phyloP scores from a whole-genome alignment of 2,113 vertebrate species.

The Otus sunia region DNA sequence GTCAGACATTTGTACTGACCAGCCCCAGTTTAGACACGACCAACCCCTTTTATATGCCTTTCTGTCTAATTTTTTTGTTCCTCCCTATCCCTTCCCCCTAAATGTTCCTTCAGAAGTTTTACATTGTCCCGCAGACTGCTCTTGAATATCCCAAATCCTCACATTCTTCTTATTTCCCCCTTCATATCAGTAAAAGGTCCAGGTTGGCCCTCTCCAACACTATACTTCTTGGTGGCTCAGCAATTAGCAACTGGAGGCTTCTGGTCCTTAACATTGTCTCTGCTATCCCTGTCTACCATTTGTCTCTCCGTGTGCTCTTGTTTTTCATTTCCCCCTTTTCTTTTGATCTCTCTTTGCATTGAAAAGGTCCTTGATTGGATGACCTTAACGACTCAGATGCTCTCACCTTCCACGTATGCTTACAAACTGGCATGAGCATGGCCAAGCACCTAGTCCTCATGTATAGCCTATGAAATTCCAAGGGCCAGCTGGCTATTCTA shows the following conservation, averaged over 20 bases:
- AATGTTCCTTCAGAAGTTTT: neutral
- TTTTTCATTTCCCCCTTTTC: neutral
- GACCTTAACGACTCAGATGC: neutral
- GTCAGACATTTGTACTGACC: neutral
- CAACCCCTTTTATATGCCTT: neutral
- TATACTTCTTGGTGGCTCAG: neutral
- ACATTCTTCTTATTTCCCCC: fast-evolving
- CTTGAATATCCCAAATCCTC: neutral
- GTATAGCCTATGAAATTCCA: neutral
- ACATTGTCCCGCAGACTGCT: neutral
- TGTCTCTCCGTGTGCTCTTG: neutral
- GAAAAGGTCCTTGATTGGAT: neutral
- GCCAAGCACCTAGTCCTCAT: neutral
- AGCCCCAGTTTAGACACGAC: fast-evolving
- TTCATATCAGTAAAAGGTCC: neutral
- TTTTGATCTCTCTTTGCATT: neutral
- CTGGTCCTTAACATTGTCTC: neutral
- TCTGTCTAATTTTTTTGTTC: neutral
- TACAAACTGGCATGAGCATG: neutral
- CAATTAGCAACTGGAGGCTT: neutral
- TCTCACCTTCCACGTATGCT: neutral
- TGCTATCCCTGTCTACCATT: neutral
- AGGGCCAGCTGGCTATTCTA: neutral
- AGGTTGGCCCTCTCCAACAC: fast-evolving
- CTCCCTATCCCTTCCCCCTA: neutral